Base-by-base conservation (phyloP, 2,888 invertebrate species). In the Pollenia amentaria region DNA sequence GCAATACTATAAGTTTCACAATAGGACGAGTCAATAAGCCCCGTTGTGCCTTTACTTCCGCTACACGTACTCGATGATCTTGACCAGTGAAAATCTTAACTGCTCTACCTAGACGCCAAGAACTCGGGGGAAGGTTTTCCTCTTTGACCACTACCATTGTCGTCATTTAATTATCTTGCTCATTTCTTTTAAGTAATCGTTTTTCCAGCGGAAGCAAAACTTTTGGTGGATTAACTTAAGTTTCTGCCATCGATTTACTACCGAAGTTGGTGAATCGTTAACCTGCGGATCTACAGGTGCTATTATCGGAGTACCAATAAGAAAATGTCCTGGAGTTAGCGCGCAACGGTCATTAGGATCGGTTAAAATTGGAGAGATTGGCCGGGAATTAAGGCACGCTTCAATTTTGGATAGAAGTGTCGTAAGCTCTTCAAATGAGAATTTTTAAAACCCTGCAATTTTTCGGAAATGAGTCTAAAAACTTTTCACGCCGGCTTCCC, bases 401-500 rank as follows among this genome's bases (percentile, higher is more conserved):
- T 72, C 55, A 16, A 72, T 72, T 7, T 16, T 53, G 16, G 70
- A 46, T 29, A 72, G 29, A 2, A 72, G 16, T 1, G 72, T 72
- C 12, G 72, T 60, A 8, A 72, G 18, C 12, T 72, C 72, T 16
- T 70, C 70, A 18, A 53, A 53, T 11, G 70, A 55, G 14, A 40
- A 55, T 42, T 55, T 70, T 8, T 55, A 53, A 3, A 2, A 29
- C 1, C 29, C 29, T 29, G 29, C 29, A 29, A 29, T 29, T 3
- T 29, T 29, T 29, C 29, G 29, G 29, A 29, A 29, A 29, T 29
- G 29, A 29, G 2, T 29, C 29, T 29, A 3, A 29, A 29, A 29
- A 29, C 29, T 29, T 29, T 29, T 29, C 29, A 29, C 29, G 29
- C 29, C 29, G 29, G 29, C 29, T 29, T 29, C 29, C 29, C 29